Base-by-base conservation (phyloP, 2,888 invertebrate species). In the Drosophila recens region DNA sequence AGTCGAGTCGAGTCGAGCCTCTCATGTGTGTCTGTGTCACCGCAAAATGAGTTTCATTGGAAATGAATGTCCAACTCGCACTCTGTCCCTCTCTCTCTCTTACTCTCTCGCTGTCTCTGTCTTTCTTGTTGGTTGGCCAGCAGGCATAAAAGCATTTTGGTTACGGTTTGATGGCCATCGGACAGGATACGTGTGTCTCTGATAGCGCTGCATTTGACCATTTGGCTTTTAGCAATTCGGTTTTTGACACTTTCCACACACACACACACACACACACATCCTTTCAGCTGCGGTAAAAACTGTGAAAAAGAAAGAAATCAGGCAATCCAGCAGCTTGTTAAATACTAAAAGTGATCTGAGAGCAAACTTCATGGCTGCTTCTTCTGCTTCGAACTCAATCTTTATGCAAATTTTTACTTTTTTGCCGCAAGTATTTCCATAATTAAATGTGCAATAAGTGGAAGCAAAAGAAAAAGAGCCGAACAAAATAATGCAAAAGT, bases 21-120 rank as follows among this genome's bases (percentile, higher is more conserved):
- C 15, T 48, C 48, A 30, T 45, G 43, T 43, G 43, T 58, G 11
- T 57, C 9, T 45, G 34, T 86, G 82, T 68, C 62, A 74, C 89
- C 85, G 67, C 85, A 86, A 88, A 85, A 86, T 88, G 85, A 88
- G 87, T 86, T 81, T 88, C 84, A 88, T 85, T 88, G 78, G 87
- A 78, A 86, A 78, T 88, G 85, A 88, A 86, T 78, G 83, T 67
- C 61, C 53, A 61, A 43, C 52, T 49, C 43, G 33, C 49, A 53
- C 27, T 9, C 20, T 34, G 36, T 17, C 27, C 20, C 45, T 45
- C 4, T 30, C 15, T 11, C 33, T 9, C 23, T 23, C 49, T 15
- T 17, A 10, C 11, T 9, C 11, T 9, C 11, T 17, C n/a, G n/a
- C n/a, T 27, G 30, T 30, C n/a, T 4, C 17, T 9, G 33, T 33